Evolutionary conservation across 2,113 vertebrate genomes (phyloP), one percentile per base, ranked within the genome.

Genomic region (Pogona vitticeps): DNA sequence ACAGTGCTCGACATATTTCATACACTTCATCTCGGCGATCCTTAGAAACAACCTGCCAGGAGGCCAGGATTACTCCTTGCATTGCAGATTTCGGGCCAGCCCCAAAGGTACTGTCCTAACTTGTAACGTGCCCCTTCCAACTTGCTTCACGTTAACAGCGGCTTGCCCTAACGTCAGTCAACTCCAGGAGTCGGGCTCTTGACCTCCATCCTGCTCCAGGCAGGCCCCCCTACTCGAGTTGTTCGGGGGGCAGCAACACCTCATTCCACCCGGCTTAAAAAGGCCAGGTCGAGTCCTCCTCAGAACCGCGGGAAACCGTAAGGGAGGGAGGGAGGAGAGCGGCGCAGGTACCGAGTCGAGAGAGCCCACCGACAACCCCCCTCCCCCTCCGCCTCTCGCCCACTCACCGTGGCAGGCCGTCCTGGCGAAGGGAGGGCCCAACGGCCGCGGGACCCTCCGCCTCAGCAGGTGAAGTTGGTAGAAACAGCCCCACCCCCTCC

Each of bases 341-440:
- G n/a, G n/a, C n/a, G n/a, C n/a, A n/a, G n/a, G n/a, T n/a, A n/a
- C n/a, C n/a, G n/a, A n/a, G n/a, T n/a, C n/a, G n/a, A n/a, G n/a
- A n/a, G n/a, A n/a, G n/a, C n/a, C 59, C 59, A 61, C 59, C 59
- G 13, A 20, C 59, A 15, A 61, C 13, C n/a, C n/a, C 68, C 67
- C 63, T 23, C 63, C 63, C 23, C 63, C 1, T 36, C 70, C n/a
- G n/a, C n/a, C n/a, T n/a, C 38, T 38, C 2, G 1, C 71, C 71
- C 87, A 95, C 96, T 97, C 95, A 97, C 97, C 96, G 80, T 89
- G 95, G 89, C 91, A 94, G 82, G 88, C 84, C 76, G 90, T 65
- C 71, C 89, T 80, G 52, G 77, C 63, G 12, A 88, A 65, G 83
- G 90, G 82, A 78, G 82, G 91, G 56, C 58, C 82, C 81, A 91